These are phyloP conservation scores for Solea senegalensis DNA, from an alignment of 2,113 vertebrate genomes.

Conservation along the genomic window DNA sequence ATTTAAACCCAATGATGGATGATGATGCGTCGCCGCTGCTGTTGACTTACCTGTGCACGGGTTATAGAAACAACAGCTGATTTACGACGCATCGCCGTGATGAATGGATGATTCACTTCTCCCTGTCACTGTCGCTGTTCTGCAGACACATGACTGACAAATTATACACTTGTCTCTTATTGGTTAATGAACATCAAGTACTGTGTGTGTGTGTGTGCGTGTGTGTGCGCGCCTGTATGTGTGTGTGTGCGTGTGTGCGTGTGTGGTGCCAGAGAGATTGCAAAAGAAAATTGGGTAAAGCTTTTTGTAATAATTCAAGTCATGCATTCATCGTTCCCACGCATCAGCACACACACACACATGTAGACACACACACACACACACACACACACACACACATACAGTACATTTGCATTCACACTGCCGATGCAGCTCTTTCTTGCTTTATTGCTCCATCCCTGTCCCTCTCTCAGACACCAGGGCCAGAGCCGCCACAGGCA, in stretches of 20 bases:
- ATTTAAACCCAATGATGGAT: conserved; percentile 19
- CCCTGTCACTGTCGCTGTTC: conserved; percentile 1
- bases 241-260: conserved; percentile 16
- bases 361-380: background rate
- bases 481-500: conserved; percentile 58
- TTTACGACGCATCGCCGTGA: conserved; percentile 24
- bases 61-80: conserved; percentile 27
- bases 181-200: conserved; percentile 48
- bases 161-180: conserved; percentile 44
- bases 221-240: conserved; percentile 16
- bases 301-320: conserved; percentile 49
- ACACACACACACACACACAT: background rate
- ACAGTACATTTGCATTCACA: conserved; percentile 21
- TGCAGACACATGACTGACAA: conserved; percentile 46
- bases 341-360: conserved; percentile 20
- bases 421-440: conserved; percentile 43
- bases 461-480: conserved; percentile 37
- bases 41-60: conserved; percentile 15
- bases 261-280: conserved; percentile 12
- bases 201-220: conserved; percentile 16
- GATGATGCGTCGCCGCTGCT: background rate
- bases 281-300: conserved; percentile 16
- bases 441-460: conserved; percentile 57
- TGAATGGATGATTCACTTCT: conserved; percentile 25
- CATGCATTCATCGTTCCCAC: conserved; percentile 25